Base-by-base conservation (phyloP, 2,113 vertebrate genomes). In the Galeopterus variegatus region DNA sequence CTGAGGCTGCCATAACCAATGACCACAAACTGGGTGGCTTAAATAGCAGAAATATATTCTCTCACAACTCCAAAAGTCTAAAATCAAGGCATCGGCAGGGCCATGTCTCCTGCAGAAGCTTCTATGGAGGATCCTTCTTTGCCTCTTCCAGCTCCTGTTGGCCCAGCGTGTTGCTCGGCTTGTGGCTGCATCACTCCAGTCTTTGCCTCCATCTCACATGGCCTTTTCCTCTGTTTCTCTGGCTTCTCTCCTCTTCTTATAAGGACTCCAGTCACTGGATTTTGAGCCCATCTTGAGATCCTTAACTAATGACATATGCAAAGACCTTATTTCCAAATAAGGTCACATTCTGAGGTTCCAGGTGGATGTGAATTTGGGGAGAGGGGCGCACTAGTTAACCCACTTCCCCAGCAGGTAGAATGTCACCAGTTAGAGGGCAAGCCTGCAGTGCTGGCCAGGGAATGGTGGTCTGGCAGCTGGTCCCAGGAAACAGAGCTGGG, bases 371-470 rank as follows among this genome's bases (percentile, higher is more conserved):
- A 84, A 36, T 73, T 54, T 41, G n/a, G 19, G 48, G 36, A 18
- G 54, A 48, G 69, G 52, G 48, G 2, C 41, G 15, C 0, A 2
- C 41, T 31, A 17, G 28, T 65, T 28, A 1, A 6, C 41, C 75
- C n/a, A 6, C 24, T 15, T 1, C 18, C 28, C 69, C 31, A 24
- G 67, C 8, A 79, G 60, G 24, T 41, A 65, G 50, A 56, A 15
- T 64, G 83, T 28, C 56, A 3, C 48, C 48, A 60, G 70, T n/a
- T 21, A 18, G 48, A 69, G 28, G 33, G 64, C 45, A 48, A 52
- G 12, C 50, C 19, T n/a, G 28, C 62, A 26, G 3, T 0, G 0
- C 48, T 0, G 31, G 41, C 10, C 19, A 33, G 26, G 36, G 23
- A 28, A 23, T 12, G 4, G 4, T 0, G 5, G 23, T 31, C 79